These are phyloP conservation scores for Brotula barbata DNA, from an alignment of 2,797 vertebrate species.

Conservation along the genomic window DNA sequence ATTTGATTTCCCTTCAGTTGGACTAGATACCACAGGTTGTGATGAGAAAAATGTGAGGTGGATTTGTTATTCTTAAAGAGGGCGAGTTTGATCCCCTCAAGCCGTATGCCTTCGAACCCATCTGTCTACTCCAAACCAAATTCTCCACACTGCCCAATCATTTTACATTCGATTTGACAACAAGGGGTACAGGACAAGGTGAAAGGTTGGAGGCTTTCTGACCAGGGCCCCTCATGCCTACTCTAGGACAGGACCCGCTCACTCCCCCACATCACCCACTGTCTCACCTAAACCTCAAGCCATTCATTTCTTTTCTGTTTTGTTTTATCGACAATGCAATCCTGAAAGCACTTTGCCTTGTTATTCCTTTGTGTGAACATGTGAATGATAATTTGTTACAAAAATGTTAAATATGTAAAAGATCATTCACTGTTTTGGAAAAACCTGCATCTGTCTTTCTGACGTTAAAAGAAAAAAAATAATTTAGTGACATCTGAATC, in stretches of 20 bases:
- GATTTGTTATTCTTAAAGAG: conserved; percentile 65
- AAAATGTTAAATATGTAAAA: conserved; percentile 84
- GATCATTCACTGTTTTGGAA: conserved; percentile 84
- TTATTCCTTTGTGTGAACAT: conserved; percentile 81
- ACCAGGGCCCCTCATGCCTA: conserved; percentile 42
- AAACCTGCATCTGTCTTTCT: conserved; percentile 83
- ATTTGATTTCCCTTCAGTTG: conserved; percentile 61
- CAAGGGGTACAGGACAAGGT: conserved; percentile 69
- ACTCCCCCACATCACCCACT: conserved; percentile 27
- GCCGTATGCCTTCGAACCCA: conserved; percentile 72
- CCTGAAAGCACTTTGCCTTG: conserved; percentile 86
- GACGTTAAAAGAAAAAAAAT: conserved; percentile 80
- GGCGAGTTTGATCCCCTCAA: conserved; percentile 56
- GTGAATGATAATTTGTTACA: conserved; percentile 81
- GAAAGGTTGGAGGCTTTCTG: conserved; percentile 76
- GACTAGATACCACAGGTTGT: conserved; percentile 66
- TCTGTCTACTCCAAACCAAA: conserved; percentile 68
- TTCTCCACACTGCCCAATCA: conserved; percentile 63
- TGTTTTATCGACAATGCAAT: conserved; percentile 82
- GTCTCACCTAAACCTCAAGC: conserved; percentile 77
- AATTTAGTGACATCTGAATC: conserved; percentile 82
- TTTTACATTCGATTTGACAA: conserved; percentile 61
- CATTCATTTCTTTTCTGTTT: conserved; percentile 77
- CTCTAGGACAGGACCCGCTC: conserved; percentile 63
- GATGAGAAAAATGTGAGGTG: conserved; percentile 45